Evolutionary conservation across 2,888 invertebrate genomes (phyloP).

Genomic region (Aromia moschata): DNA sequence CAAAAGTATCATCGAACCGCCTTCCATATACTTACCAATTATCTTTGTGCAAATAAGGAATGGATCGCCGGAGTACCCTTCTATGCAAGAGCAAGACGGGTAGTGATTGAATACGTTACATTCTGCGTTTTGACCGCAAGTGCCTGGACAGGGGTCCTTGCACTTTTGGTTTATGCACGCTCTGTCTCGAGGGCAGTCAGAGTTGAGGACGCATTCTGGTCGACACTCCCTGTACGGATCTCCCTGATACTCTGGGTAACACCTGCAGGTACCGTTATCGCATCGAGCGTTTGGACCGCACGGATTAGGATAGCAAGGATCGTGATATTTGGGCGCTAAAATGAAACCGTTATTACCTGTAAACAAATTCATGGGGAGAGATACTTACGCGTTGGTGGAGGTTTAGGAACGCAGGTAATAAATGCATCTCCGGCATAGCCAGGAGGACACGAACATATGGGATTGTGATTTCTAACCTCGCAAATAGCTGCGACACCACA

Average conservation of each 20-base stretch:
- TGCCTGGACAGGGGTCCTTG: constrained; percentile 80
- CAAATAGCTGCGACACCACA: constrained; percentile 81
- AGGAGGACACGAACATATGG: constrained; percentile 76
- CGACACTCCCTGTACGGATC: constrained; percentile 78
- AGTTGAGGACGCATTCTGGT: constrained; percentile 77
- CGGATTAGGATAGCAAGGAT: constrained; percentile 73
- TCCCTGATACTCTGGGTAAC: constrained; percentile 79
- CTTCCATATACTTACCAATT: constrained; percentile 57
- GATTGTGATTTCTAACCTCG: constrained; percentile 77
- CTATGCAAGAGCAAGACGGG: constrained; percentile 73
- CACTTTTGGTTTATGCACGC: constrained; percentile 80
- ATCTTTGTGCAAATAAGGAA: constrained; percentile 65
- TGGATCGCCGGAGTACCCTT: constrained; percentile 79
- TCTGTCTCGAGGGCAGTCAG: constrained; percentile 74
- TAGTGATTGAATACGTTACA: constrained; percentile 79
- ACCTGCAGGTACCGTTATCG: constrained; percentile 77
- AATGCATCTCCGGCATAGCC: constrained; percentile 82
- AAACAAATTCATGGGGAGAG: background rate
- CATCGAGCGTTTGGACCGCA: constrained; percentile 83
- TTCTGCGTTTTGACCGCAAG: constrained; percentile 77
- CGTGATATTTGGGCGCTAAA: constrained; percentile 60
- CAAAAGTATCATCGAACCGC: no score
- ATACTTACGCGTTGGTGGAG: constrained; percentile 49
- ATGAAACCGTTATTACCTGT: constrained; percentile 20
- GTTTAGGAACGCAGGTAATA: constrained; percentile 62